These are phyloP conservation scores for Plagodis pulveraria DNA, from an alignment of 2,888 invertebrate species.

Conservation along the genomic window DNA sequence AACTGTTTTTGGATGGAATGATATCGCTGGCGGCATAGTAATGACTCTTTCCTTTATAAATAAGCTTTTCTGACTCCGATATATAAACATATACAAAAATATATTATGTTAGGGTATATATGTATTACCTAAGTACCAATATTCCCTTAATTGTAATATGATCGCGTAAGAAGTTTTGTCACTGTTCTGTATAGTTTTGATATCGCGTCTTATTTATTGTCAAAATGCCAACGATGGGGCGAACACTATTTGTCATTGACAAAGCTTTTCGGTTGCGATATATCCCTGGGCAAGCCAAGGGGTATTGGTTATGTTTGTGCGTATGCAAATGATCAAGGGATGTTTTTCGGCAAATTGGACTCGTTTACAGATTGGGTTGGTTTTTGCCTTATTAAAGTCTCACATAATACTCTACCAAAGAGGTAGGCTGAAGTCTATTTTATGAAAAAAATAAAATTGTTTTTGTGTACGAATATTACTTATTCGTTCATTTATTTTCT, in stretches of 20 bases:
- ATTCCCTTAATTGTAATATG: too few species aligned
- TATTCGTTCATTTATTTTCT: too few species aligned
- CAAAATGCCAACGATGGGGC: slow-evolving; percentile 77
- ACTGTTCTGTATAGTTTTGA: slow-evolving; percentile 21
- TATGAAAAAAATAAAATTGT: too few species aligned
- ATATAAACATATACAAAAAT: too few species aligned
- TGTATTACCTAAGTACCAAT: too few species aligned
- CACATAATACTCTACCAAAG: not conserved
- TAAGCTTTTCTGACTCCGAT: too few species aligned
- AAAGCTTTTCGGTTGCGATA: slow-evolving; percentile 70
- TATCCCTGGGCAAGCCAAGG: slow-evolving; percentile 48
- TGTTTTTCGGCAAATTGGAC: slow-evolving; percentile 40
- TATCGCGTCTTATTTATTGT: slow-evolving; percentile 76
- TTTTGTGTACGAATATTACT: too few species aligned
- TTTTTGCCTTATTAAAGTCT: slow-evolving; percentile 17
- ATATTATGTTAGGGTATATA: too few species aligned
- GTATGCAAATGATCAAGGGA: slow-evolving; percentile 37
- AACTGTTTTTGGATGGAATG: too few species aligned
- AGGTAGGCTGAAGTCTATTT: too few species aligned
- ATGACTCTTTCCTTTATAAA: too few species aligned
- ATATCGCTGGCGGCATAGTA: too few species aligned
- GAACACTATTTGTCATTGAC: slow-evolving; percentile 81
- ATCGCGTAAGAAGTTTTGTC: slow-evolving; percentile 7
- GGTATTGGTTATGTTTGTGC: slow-evolving; percentile 55
- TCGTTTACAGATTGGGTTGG: slow-evolving; percentile 29